Evolutionary conservation across 2,797 vertebrate genomes (phyloP), one percentile per base, ranked within the genome.

Genomic region (Pseudomugil tenellus): DNA sequence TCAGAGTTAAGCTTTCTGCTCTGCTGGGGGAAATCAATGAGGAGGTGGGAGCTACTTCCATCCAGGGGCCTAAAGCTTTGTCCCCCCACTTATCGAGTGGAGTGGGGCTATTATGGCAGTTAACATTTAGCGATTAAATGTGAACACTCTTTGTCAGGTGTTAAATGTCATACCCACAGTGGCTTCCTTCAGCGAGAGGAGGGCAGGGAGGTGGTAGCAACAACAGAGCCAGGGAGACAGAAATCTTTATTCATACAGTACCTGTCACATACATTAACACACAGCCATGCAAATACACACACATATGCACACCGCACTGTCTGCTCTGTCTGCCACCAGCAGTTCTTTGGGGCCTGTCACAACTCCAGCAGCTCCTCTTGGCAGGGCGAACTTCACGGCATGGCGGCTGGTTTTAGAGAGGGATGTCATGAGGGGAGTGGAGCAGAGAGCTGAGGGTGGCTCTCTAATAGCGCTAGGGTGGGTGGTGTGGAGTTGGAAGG

Each of bases 51-150:
- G 74, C 70, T 26, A 56, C 78, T 63, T 70, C 70, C 60, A 58
- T 67, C 77, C 67, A 58, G 71, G 60, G 72, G 37, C 79, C 63
- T 8, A 29, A 55, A 67, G 79, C 85, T 84, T 86, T 84, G 73
- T 83, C 80, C 77, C 35, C 67, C 71, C 32, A 55, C 74, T 74
- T 66, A 80, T 78, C 19, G 35, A 78, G 58, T 70, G 77, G 85
- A 89, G 80, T 70, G 76, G 77, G 79, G 76, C 88, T 84, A 87
- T 91, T 87, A 91, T 88, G 89, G 77, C 87, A 80, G 91, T 91
- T 93, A 92, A 91, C 89, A 91, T 91, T 92, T 86, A 84, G 87
- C 68, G 73, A 86, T 92, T 92, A 92, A 92, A 93, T 91, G 89
- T 91, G 92, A 93, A 92, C 89, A 67, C 61, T 90, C 85, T 89